Evolutionary conservation across 2,113 vertebrate genomes (phyloP).

Genomic region (Pycnonotus jocosus): DNA sequence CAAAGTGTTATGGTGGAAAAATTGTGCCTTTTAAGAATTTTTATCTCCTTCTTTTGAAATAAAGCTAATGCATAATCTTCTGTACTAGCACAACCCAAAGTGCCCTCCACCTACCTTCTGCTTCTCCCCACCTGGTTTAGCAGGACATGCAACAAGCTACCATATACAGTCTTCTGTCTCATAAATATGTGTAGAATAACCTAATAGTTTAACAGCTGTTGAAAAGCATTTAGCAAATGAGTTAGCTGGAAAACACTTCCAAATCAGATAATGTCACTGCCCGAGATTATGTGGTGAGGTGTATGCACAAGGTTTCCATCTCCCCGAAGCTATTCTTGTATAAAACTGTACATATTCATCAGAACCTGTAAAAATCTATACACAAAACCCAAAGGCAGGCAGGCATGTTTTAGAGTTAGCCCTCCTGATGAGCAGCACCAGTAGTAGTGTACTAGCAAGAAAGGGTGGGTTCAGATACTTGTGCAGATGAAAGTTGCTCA

Average conservation of each 20-base stretch:
- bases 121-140: background rate
- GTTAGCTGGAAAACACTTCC: background rate
- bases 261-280: constrained; percentile 13
- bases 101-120: background rate
- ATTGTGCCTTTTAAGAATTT: background rate
- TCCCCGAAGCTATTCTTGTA: background rate
- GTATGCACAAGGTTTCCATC: background rate
- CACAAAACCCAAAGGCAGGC: background rate
- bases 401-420: background rate
- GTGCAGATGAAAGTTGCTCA: background rate
- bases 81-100: background rate
- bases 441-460: background rate
- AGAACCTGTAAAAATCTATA: background rate
- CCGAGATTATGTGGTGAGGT: background rate
- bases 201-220: constrained; percentile 32
- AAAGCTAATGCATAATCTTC: background rate
- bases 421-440: background rate
- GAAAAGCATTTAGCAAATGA: constrained; percentile 44
- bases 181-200: constrained; percentile 1
- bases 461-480: background rate
- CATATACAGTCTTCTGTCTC: background rate
- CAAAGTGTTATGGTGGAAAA: background rate
- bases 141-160: background rate
- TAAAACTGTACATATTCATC: background rate
- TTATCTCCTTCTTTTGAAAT: background rate